A percentile compares a stretch with the other conserved stretches of the same genome.
These are phyloP conservation scores for Thripadectes ignobilis DNA, from an alignment of 2,797 vertebrate species.

Conservation along the genomic window DNA sequence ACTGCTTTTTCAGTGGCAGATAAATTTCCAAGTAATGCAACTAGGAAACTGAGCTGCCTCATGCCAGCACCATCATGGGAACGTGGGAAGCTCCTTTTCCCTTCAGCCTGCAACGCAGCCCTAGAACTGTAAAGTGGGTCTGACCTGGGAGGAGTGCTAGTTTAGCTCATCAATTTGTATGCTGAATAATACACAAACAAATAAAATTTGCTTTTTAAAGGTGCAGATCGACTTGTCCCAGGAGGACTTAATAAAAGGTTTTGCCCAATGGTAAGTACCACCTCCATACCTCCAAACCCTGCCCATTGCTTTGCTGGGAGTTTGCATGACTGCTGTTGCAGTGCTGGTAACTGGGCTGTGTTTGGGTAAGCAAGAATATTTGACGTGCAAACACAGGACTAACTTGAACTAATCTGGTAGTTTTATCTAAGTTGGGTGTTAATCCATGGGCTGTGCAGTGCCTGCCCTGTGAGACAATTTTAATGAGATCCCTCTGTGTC, in stretches of 20 bases:
- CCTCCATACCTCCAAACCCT: background rate
- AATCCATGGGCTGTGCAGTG: background rate
- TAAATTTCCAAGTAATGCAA: background rate
- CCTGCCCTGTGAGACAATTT: background rate
- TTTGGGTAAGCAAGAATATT: background rate
- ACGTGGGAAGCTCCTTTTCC: background rate
- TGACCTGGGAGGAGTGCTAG: background rate
- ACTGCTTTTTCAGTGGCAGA: background rate
- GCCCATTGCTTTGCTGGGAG: background rate
- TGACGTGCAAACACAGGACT: background rate
- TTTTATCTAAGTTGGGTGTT: background rate
- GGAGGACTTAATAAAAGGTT: conserved; percentile 85
- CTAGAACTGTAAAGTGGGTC: background rate
- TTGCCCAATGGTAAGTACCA: conserved; percentile 85
- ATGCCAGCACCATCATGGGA: background rate
- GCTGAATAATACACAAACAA: background rate
- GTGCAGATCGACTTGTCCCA: conserved; percentile 87
- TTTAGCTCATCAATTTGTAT: background rate
- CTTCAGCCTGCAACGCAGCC: background rate
- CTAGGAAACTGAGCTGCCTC: background rate
- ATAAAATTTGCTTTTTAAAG: conserved; percentile 70
- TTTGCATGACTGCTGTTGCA: background rate
- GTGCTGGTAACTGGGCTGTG: background rate
- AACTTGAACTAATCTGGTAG: background rate
- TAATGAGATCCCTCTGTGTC: conserved; percentile 5